These are phyloP conservation scores for Eurytoma adleriae DNA, from an alignment of 2,888 invertebrate genomes.

Conservation along the genomic window DNA sequence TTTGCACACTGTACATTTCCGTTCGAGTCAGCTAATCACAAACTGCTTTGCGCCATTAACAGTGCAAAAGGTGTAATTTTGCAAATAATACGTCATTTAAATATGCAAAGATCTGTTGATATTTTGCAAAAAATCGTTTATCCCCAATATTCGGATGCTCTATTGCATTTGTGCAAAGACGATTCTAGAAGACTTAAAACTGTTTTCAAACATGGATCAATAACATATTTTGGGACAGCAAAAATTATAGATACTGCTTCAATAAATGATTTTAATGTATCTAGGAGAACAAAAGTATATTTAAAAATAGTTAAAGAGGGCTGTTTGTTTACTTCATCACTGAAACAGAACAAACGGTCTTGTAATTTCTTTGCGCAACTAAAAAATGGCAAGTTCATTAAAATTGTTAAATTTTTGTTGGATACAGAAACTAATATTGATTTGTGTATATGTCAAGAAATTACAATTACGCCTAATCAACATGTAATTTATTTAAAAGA, in stretches of 20 bases:
- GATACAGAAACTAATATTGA: background rate
- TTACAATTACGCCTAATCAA: background rate
- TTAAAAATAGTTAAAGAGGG: background rate
- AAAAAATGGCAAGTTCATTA: background rate
- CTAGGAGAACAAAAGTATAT: background rate
- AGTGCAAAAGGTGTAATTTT: constrained; percentile 5
- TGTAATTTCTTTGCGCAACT: constrained; percentile 1
- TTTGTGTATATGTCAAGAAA: background rate
- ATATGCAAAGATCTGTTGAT: background rate
- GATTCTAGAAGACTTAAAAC: background rate
- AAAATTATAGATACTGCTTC: background rate
- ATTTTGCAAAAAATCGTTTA: background rate
- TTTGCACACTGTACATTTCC: constrained; percentile 27
- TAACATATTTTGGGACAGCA: constrained; percentile 7
- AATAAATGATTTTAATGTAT: background rate
- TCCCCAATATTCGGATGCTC: background rate
- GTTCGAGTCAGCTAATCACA: constrained; percentile 44
- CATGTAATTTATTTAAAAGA: background rate
- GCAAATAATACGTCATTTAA: background rate
- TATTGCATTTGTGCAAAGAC: background rate
- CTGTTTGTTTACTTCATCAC: constrained; percentile 4
- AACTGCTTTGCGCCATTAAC: background rate
- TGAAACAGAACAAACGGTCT: background rate
- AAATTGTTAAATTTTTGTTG: background rate
- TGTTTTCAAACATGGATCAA: background rate